Conservation (phyloP, 2,113 vertebrate species). For the Rhea americana region DNA sequence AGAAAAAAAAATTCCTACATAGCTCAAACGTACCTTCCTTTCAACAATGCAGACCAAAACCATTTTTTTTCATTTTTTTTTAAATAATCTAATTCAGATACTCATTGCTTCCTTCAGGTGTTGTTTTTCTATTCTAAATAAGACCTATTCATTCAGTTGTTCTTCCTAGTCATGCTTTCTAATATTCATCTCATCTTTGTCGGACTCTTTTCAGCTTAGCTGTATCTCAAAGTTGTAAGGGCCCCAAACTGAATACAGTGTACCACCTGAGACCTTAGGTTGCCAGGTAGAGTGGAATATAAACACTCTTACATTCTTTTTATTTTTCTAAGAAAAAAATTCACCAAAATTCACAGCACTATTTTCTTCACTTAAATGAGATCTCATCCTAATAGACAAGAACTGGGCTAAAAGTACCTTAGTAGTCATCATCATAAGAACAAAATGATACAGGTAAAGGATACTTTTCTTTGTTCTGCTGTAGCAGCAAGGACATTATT, state of each 20-base stretch:
- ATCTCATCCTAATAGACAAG: background rate
- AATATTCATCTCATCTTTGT: background rate
- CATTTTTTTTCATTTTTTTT: background rate
- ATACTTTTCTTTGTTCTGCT: background rate
- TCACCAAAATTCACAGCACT: background rate
- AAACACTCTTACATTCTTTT: background rate
- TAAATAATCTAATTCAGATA: background rate
- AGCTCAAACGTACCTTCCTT: background rate
- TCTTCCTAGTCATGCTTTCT: background rate
- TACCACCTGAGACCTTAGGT: accelerated
- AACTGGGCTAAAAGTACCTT: background rate
- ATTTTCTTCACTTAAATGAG: background rate
- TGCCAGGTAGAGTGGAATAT: background rate
- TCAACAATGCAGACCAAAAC: background rate
- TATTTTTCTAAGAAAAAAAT: background rate
- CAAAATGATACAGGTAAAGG: background rate
- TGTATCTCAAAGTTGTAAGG: background rate
- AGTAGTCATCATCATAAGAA: background rate
- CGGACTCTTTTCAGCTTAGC: background rate
- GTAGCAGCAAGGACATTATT: background rate
- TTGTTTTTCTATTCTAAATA: background rate
- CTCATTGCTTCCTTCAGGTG: background rate
- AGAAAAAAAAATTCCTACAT: background rate
- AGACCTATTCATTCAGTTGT: background rate
- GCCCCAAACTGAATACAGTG: background rate